Percentiles rank a stretch among this genome's conserved stretches.
phyloP scores from a whole-genome alignment of 2,113 vertebrate genomes.

The human region DNA sequence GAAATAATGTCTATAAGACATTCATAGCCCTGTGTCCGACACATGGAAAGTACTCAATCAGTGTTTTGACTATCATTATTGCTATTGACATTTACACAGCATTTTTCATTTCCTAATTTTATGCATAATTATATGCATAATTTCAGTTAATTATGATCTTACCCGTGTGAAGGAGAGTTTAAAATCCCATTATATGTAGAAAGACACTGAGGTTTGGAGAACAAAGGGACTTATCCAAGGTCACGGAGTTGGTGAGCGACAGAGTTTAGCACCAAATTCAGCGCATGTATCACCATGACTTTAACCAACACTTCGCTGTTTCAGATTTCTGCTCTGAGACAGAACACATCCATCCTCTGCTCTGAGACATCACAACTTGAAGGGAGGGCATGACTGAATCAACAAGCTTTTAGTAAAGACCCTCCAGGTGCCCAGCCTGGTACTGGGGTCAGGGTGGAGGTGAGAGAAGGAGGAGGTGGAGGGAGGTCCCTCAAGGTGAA shows the following conservation, averaged over 20 bases:
- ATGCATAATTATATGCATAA: neutral
- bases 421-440: neutral
- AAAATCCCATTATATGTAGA: neutral
- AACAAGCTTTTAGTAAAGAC: neutral
- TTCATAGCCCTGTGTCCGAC: neutral
- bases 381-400: neutral
- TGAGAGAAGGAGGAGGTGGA: neutral
- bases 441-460: neutral
- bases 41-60: neutral
- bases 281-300: neutral
- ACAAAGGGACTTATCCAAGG: neutral
- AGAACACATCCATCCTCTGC: neutral
- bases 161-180: neutral
- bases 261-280: neutral
- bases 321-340: neutral
- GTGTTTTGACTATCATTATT: neutral
- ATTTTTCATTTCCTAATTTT: neutral
- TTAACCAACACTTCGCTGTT: neutral
- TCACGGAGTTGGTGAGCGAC: neutral
- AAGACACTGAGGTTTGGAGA: slow-evolving; percentile 38
- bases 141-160: slow-evolving; percentile 2
- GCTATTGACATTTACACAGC: neutral
- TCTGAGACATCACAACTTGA: neutral
- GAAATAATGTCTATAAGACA: neutral
- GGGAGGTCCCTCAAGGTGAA: neutral